Percentiles rank a stretch among this genome's conserved stretches.
These are phyloP conservation scores for Dromiciops gliroides DNA, from an alignment of 2,113 vertebrate genomes.

Conservation along the genomic window DNA sequence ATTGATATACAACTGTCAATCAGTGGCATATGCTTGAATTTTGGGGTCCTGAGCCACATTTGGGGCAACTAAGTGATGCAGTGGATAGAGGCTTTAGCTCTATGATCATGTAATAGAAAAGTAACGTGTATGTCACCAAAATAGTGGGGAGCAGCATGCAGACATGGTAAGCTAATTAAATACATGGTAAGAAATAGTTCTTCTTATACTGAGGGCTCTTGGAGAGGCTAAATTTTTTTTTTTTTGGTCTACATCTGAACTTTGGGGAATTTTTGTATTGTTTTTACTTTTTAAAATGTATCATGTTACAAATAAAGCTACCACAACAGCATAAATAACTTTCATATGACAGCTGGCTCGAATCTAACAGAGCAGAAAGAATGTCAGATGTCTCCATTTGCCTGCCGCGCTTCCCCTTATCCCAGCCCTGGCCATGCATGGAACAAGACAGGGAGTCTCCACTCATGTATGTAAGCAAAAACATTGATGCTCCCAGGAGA, in stretches of 20 bases:
- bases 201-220: neutral
- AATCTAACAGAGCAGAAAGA: slow-evolving; percentile 17
- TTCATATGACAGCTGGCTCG: slow-evolving; percentile 39
- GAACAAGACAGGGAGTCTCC: neutral
- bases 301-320: slow-evolving; percentile 43
- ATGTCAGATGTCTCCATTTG: neutral
- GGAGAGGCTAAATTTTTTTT: neutral
- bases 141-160: neutral
- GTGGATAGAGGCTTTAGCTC: neutral
- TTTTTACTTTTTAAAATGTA: neutral
- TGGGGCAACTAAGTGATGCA: neutral
- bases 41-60: neutral
- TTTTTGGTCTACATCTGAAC: neutral
- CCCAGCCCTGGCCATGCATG: neutral
- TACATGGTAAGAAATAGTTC: neutral
- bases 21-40: neutral
- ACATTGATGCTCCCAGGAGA: neutral
- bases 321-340: slow-evolving; percentile 38
- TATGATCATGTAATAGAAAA: neutral
- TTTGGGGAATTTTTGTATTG: neutral
- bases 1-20: neutral
- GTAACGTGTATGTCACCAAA: fast-evolving
- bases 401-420: neutral
- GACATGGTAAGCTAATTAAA: neutral
- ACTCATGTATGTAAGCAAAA: neutral